phyloP scores from a whole-genome alignment of 1,140 invertebrate genomes.

The Helicorthomorpha holstii region DNA sequence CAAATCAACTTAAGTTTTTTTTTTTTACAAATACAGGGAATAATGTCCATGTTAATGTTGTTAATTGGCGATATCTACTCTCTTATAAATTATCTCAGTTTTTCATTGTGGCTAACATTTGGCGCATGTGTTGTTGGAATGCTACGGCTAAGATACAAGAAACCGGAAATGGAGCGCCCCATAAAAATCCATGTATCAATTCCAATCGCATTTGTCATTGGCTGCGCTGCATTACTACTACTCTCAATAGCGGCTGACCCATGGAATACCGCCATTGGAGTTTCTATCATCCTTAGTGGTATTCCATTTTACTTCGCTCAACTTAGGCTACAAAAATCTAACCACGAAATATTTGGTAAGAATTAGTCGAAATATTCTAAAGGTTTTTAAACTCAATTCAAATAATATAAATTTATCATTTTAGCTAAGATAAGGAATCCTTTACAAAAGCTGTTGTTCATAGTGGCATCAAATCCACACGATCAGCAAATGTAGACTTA shows the following conservation, averaged over 20 bases:
- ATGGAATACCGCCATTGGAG: conserved; percentile 21
- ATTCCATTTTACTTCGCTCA: conserved; percentile 36
- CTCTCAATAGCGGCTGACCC: conserved; percentile 30
- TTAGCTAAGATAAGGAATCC: too few species aligned
- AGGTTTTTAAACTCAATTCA: too few species aligned
- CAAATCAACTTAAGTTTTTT: not conserved
- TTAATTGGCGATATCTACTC: conserved; percentile 47
- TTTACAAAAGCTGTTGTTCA: too few species aligned
- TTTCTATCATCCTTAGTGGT: conserved; percentile 29
- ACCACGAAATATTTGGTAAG: too few species aligned
- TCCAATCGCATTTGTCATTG: conserved; percentile 33
- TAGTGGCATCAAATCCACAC: too few species aligned
- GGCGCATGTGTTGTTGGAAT: conserved; percentile 57
- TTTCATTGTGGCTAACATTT: conserved; percentile 59
- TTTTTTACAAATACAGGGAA: conserved; percentile 32
- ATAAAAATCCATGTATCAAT: conserved; percentile 50
- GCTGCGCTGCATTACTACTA: conserved; percentile 32
- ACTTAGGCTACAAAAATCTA: too few species aligned
- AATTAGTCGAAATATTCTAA: too few species aligned
- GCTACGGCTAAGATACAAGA: conserved; percentile 50
- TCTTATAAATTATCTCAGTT: conserved; percentile 62
- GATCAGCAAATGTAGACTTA: too few species aligned
- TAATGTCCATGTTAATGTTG: conserved; percentile 51
- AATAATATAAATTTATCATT: too few species aligned
- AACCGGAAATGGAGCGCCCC: conserved; percentile 55